Base-by-base conservation (phyloP, 1,140 invertebrate genomes). In the Drosophila seguyi region DNA sequence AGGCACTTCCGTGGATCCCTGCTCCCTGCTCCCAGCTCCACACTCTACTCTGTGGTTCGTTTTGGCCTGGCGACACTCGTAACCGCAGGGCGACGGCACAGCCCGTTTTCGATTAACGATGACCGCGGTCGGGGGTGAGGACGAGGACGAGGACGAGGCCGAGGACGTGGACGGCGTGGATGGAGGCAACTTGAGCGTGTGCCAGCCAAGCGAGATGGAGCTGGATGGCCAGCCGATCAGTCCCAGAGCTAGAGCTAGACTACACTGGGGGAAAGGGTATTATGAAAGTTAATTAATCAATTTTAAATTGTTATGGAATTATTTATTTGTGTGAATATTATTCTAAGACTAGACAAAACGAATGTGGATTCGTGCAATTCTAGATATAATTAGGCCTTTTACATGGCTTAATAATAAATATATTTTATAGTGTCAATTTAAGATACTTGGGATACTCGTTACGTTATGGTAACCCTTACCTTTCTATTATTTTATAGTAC, bases 51-150 rank as follows among this genome's bases (percentile, higher is more conserved):
- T 47, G 50, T 39, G 67, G 56, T 61, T 73, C 45, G 45, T 6
- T 56, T 63, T 75, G 63, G 71, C 65, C 52, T 66, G 75, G 71
- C 80, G 76, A 67, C 69, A 73, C 63, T 88, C 59, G 60, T 78
- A 84, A 84, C 85, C 85, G 68, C 85, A 90, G 78, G 85, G 85
- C 84, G 84, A 79, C 60, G 80, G 80, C 63, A 67, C 74, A 41
- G 78, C 62, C 63, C 76, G 73, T 80, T 83, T 84, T 88, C 85
- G 85, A 88, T 88, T 88, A 88, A 88, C 75, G 53, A 79, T 65
- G 57, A 59, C 63, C 44, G 44, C 20, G 58, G 61, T 14, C 25
- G 53, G 39, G 31, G 45, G 47, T 52, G 52, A 75, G 44, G 67
- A 44, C 34, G 53, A 75, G 42, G 66, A 42, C 27, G 52, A 10